A percentile compares a stretch with the other conserved stretches of the same genome.
These are phyloP conservation scores for Pachyramphus minor DNA, from an alignment of 2,113 vertebrate species.

Conservation along the genomic window DNA sequence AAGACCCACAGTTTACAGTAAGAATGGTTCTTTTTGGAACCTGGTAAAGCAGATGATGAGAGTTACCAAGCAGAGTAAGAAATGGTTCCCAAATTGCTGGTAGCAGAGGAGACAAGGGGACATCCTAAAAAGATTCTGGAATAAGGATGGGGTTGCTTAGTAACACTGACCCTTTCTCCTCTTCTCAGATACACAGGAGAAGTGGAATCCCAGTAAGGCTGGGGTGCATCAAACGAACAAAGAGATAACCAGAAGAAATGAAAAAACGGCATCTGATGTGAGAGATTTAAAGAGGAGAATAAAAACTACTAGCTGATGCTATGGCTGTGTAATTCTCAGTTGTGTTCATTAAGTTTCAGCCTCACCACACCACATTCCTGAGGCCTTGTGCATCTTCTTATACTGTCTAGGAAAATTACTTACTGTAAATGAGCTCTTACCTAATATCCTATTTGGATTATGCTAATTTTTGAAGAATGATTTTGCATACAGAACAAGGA, in stretches of 20 bases:
- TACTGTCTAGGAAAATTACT: neutral
- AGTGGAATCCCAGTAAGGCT: neutral
- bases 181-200: neutral
- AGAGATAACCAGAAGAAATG: neutral
- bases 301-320: neutral
- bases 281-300: neutral
- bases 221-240: neutral
- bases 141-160: neutral
- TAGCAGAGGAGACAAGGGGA: neutral
- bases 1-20: neutral
- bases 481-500: neutral
- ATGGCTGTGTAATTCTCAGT: neutral
- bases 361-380: neutral
- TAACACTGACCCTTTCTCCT: neutral
- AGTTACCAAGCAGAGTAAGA: neutral
- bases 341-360: neutral
- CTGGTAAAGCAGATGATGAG: neutral
- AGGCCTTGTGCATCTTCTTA: neutral
- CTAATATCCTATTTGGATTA: conserved; percentile 26
- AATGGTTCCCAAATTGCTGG: neutral
- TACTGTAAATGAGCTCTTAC: neutral
- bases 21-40: neutral
- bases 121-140: neutral
- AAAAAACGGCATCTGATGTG: neutral
- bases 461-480: neutral